A percentile compares a stretch with the other conserved stretches of the same genome.
Evolutionary conservation across 1,140 invertebrate genomes (phyloP).

Genomic region (Laupala kohalensis): DNA sequence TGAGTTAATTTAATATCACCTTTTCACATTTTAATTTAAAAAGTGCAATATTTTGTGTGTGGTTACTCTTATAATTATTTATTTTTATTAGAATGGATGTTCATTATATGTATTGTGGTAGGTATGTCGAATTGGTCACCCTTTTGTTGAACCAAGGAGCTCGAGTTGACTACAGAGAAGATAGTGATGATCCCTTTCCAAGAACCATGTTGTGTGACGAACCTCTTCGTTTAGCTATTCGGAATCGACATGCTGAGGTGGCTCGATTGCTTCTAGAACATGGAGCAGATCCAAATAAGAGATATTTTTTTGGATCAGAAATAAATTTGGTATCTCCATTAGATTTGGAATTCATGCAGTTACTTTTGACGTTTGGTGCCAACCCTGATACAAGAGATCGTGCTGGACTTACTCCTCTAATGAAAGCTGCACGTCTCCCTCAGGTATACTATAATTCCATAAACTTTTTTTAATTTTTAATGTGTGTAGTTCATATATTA

Average conservation of each 20-base stretch:
- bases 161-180: conserved; percentile 59
- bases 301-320: conserved; percentile 79
- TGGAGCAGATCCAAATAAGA: conserved; percentile 61
- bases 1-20: not conserved
- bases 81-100: not conserved
- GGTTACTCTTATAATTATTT: not conserved
- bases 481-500: too few species aligned
- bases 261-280: conserved; percentile 50
- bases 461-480: too few species aligned
- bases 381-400: conserved; percentile 74
- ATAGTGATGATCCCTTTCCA: conserved; percentile 38
- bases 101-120: conserved; percentile 21
- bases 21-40: not conserved
- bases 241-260: conserved; percentile 67
- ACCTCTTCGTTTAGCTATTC: conserved; percentile 65
- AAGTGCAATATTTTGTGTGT: not conserved
- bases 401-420: conserved; percentile 70
- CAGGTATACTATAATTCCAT: conserved; percentile 51
- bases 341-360: conserved; percentile 66
- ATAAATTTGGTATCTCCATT: conserved; percentile 67
- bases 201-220: conserved; percentile 65
- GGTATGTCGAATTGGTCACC: conserved; percentile 54
- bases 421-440: conserved; percentile 69
- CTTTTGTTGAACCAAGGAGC: conserved; percentile 66
- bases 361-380: conserved; percentile 71